Percentiles rank a stretch among this genome's conserved stretches.
These are phyloP conservation scores for Lucilia cuprina DNA, from an alignment of 1,140 invertebrate species.

Conservation along the genomic window DNA sequence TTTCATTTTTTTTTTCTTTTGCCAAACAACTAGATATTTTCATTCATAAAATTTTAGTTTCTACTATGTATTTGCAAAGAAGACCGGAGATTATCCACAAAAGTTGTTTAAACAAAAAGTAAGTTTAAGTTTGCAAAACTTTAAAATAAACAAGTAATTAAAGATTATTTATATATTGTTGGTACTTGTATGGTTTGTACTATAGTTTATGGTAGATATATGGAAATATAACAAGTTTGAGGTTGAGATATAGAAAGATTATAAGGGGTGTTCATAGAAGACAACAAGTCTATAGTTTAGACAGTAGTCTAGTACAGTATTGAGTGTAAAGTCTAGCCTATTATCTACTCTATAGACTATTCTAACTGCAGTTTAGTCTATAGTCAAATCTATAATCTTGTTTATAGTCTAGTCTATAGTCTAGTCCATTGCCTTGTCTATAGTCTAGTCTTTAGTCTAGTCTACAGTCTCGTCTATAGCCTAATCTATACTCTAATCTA, in stretches of 20 bases:
- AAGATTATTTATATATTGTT: background rate
- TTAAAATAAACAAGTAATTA: conserved; percentile 10
- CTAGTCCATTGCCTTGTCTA: no score
- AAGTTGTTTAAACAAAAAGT: background rate
- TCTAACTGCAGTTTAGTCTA: no score
- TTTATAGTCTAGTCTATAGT: no score
- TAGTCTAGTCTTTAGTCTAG: no score
- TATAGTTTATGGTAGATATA: background rate
- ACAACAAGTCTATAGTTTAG: background rate
- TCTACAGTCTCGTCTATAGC: no score
- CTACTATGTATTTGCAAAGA: background rate
- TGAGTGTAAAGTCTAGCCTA: no score
- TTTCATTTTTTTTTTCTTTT: background rate
- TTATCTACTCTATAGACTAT: no score
- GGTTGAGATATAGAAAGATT: background rate
- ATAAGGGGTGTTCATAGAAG: background rate
- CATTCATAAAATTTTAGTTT: background rate
- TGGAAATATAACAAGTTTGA: background rate
- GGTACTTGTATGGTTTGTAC: background rate
- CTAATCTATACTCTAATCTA: no score
- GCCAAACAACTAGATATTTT: background rate
- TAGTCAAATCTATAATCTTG: no score
- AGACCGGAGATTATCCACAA: background rate
- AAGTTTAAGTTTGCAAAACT: background rate
- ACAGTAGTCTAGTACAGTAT: background rate